Conservation (phyloP, 2,113 vertebrate species). For the Nerophis lumbriciformis region DNA sequence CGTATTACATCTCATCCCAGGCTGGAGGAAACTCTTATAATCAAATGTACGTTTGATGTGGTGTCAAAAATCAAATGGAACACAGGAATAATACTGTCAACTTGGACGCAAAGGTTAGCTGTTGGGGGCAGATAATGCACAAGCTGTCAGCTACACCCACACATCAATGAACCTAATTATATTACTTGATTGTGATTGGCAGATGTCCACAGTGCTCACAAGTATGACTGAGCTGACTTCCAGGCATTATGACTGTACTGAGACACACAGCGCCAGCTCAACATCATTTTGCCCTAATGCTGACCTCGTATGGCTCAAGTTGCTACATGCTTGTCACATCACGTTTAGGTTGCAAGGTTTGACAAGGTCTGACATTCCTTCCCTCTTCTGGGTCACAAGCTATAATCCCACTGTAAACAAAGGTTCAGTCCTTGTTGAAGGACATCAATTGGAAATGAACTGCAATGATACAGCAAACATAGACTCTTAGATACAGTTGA, state of each 20-base stretch:
- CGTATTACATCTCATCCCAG: slow-evolving; percentile 27
- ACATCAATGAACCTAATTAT: slow-evolving; percentile 15
- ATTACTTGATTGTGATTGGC: slow-evolving; percentile 34
- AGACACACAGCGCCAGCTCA: slow-evolving; percentile 40
- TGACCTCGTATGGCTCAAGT: slow-evolving; percentile 39
- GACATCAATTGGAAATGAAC: slow-evolving; percentile 45
- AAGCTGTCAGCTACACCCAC: slow-evolving; percentile 7
- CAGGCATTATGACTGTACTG: slow-evolving; percentile 18
- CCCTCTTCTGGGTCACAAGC: slow-evolving; percentile 51
- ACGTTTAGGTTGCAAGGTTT: slow-evolving; percentile 30
- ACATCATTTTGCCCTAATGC: slow-evolving; percentile 38
- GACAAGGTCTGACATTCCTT: slow-evolving; percentile 51
- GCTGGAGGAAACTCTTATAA: slow-evolving; percentile 48
- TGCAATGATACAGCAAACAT: neutral
- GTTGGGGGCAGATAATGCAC: slow-evolving; percentile 26
- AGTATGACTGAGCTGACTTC: slow-evolving; percentile 35
- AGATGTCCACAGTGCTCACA: slow-evolving; percentile 38
- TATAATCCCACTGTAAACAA: slow-evolving; percentile 62
- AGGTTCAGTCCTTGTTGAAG: slow-evolving; percentile 37
- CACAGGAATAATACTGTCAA: slow-evolving; percentile 41
- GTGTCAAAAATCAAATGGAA: slow-evolving; percentile 45
- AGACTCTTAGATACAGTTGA: neutral
- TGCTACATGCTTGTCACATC: slow-evolving; percentile 49
- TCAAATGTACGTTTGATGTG: slow-evolving; percentile 57
- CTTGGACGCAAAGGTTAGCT: slow-evolving; percentile 40